Conservation (phyloP, 2,113 vertebrate species). For the Gopherus evgoodei region DNA sequence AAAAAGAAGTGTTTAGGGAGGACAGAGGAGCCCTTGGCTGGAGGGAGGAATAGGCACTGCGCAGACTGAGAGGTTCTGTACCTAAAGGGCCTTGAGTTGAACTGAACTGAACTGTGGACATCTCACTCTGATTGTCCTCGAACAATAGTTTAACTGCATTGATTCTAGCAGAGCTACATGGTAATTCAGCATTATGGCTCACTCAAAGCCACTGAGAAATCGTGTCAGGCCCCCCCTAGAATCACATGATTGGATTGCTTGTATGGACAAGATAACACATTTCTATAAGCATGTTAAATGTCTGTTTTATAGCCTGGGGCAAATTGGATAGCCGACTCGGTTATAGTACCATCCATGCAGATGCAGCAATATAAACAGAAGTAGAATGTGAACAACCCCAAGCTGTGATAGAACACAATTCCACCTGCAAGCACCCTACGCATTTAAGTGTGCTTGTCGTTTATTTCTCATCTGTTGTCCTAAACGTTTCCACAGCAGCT, state of each 20-base stretch:
- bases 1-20: neutral
- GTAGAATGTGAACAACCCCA: no score
- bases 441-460: neutral
- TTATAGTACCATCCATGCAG: neutral
- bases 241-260: neutral
- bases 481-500: neutral
- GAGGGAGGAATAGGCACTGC: neutral
- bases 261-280: neutral
- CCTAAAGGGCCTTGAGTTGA: neutral
- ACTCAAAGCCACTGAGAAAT: no score
- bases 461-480: neutral
- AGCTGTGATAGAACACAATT: no score
- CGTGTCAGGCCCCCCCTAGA: no score
- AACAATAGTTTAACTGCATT: neutral
- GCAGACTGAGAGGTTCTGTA: neutral
- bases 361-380: neutral
- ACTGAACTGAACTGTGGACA: neutral
- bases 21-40: neutral
- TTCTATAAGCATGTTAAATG: neutral
- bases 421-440: neutral
- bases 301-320: neutral
- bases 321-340: neutral
- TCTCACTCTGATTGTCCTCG: neutral
- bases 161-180: rapidly evolving
- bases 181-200: neutral